These are phyloP conservation scores for Centrocercus urophasianus DNA, from an alignment of 2,113 vertebrate species.

Conservation along the genomic window DNA sequence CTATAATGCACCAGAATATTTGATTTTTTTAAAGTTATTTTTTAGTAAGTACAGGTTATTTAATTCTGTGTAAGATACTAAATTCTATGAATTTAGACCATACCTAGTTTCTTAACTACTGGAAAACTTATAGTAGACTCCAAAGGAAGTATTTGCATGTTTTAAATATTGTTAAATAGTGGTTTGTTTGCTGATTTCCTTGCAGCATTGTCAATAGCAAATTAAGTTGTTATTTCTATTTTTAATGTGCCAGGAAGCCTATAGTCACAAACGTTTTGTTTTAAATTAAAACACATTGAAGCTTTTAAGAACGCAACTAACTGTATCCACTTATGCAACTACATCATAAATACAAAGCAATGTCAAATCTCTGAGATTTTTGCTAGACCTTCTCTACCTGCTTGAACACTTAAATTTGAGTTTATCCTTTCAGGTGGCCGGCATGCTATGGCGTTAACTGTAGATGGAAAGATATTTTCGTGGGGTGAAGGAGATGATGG, in stretches of 20 bases:
- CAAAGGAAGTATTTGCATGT: not conserved
- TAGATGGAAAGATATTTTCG: constrained; percentile 98
- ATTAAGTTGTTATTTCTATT: not conserved
- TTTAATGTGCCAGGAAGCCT: not conserved
- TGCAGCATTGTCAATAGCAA: not conserved
- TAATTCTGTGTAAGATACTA: not conserved
- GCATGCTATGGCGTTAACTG: constrained; percentile 96
- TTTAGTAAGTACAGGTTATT: not conserved
- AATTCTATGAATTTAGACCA: not conserved
- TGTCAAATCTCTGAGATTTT: not conserved
- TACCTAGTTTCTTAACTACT: not conserved
- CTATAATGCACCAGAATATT: not conserved
- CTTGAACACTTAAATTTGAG: not conserved
- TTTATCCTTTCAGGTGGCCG: constrained; percentile 84
- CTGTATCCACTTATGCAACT: fast-evolving
- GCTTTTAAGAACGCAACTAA: not conserved
- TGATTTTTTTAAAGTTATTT: not conserved
- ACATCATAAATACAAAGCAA: not conserved
- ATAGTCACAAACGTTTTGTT: not conserved
- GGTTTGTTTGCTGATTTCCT: not conserved
- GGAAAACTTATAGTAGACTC: not conserved
- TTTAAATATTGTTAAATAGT: not conserved
- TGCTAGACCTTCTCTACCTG: not conserved
- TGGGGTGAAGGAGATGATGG: constrained; percentile 99
- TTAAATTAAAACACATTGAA: not conserved